Evolutionary conservation across 2,113 vertebrate genomes (phyloP).

Genomic region (Halcyon senegalensis): DNA sequence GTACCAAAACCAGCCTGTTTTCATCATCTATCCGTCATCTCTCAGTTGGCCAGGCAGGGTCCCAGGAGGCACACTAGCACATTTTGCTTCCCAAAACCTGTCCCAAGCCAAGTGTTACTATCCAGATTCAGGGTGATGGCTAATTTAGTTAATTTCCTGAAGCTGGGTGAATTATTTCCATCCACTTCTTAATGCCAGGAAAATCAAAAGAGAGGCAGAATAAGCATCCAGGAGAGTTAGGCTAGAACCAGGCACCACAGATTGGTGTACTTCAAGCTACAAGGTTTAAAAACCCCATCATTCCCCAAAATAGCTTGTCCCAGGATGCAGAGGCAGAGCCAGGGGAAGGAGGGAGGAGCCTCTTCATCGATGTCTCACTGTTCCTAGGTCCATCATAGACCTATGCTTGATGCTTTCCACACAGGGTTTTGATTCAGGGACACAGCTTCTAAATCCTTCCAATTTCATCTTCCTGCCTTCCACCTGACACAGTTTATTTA

Average conservation of each 20-base stretch:
- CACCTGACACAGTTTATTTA: background rate
- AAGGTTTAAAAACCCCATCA: rapidly evolving
- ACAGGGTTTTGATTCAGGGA: background rate
- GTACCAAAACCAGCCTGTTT: background rate
- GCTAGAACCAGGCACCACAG: background rate
- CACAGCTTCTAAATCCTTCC: background rate
- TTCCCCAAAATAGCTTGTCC: background rate
- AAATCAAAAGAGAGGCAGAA: background rate
- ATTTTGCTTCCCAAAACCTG: background rate
- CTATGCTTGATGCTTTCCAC: background rate
- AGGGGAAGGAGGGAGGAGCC: background rate
- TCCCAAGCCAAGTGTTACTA: background rate
- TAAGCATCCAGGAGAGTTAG: background rate
- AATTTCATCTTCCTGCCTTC: background rate
- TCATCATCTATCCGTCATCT: background rate
- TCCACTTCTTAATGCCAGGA: background rate
- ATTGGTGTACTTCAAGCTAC: background rate
- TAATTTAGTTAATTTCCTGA: background rate
- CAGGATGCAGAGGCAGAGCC: background rate
- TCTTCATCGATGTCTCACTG: background rate
- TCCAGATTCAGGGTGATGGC: background rate
- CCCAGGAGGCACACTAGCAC: background rate
- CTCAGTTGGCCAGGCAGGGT: background rate
- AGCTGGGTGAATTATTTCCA: background rate
- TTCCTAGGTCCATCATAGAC: background rate